Base-by-base conservation (phyloP, 2,113 vertebrate species). In the Elanus axillaris region DNA sequence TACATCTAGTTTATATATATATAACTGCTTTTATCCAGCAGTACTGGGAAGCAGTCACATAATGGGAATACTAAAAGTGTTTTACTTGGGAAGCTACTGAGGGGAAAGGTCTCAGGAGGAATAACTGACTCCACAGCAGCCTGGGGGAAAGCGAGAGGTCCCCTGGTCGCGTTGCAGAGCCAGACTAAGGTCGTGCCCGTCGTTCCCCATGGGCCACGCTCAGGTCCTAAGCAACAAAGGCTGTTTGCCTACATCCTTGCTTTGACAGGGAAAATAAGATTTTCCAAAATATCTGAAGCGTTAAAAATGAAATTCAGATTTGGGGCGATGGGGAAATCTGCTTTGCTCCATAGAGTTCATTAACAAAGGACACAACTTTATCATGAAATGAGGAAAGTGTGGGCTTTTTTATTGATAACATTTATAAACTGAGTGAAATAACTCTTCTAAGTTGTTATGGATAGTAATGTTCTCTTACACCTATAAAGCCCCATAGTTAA, bases 131-230 rank as follows among this genome's bases (percentile, higher is more conserved):
- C 12, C n/a, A n/a, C 32, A 53, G 38, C 50, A 77, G 29, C 34
- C 29, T 13, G 17, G 8, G 21, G 29, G 19, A 67, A 73, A 17
- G 13, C 2, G 1, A 56, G 11, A 73, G 58, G 55, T 90, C 40
- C 16, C 22, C 43, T 22, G 32, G 6, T n/a, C 4, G 0, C 56
- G 4, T 20, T 48, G 42, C 22, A 45, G 31, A 84, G 10, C 23
- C 34, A 48, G 34, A 16, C 8, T 8, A 45, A 68, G 40, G 45
- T 40, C 2, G 0, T 56, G 48, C 52, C 27, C 4, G 1, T 45
- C 66, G 19, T 14, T 67, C 19, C 13, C n/a, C 16, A 15, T 40
- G 34, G 47, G 42, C 27, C 38, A 53, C 2, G 0, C 9, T 64
- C 14, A 12, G 32, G 40, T 64, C 66, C 76, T 34, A 36, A 42